phyloP scores from a whole-genome alignment of 1,140 invertebrate genomes.

The Ceratina australensis region DNA sequence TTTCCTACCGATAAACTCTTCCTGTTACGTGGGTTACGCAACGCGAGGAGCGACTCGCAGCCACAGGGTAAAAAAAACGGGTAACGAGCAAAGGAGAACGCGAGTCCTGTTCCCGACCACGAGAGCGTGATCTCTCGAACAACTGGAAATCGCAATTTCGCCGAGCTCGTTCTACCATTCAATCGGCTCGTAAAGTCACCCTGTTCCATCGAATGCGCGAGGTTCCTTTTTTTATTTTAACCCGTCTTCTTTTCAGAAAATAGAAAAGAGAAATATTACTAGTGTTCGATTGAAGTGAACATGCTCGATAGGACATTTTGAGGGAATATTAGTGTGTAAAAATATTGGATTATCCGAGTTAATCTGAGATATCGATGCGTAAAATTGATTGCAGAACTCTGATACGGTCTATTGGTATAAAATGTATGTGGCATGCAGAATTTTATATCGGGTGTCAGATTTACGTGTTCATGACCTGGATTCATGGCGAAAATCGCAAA shows the following conservation, averaged over 20 bases:
- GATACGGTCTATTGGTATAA: no score
- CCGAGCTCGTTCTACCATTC: conserved; percentile 22
- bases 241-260: background rate
- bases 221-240: background rate
- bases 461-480: conserved; percentile 4
- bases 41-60: background rate
- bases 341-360: background rate
- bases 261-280: background rate
- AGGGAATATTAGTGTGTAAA: no score
- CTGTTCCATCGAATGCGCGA: background rate
- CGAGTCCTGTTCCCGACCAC: background rate
- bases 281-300: no score
- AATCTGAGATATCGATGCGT: background rate
- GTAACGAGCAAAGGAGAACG: conserved; percentile 9
- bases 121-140: conserved; percentile 21
- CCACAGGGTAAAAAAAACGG: no score
- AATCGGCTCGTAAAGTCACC: conserved; percentile 19
- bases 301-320: no score
- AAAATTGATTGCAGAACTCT: no score
- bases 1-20: conserved; percentile 3
- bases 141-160: conserved; percentile 43
- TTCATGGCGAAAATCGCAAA: conserved; percentile 16
- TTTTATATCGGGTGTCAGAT: background rate
- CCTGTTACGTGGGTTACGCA: background rate
- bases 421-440: no score